Evolutionary conservation across 2,797 vertebrate genomes (phyloP).

Genomic region (Alfaro cultratus): DNA sequence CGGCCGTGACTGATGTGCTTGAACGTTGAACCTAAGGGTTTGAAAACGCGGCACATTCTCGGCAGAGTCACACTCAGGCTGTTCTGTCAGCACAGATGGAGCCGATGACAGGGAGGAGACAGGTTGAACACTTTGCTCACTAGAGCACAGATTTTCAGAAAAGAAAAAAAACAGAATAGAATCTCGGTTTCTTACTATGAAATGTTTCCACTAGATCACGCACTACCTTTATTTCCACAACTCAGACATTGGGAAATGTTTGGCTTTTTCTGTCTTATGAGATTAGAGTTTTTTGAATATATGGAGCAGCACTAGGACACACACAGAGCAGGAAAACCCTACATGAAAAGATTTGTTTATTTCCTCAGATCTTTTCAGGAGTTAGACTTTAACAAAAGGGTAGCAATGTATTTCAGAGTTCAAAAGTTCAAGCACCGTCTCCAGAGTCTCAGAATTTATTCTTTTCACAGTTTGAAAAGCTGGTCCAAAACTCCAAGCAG

Average conservation of each 20-base stretch:
- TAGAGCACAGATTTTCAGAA: neutral
- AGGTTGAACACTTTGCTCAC: slow-evolving; percentile 8
- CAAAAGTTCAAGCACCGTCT: neutral
- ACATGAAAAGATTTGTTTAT: neutral
- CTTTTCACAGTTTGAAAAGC: neutral
- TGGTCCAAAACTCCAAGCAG: neutral
- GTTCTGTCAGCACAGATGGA: slow-evolving; percentile 45
- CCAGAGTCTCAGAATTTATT: neutral
- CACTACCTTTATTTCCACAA: neutral
- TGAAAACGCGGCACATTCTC: slow-evolving; percentile 59
- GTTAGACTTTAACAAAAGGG: neutral
- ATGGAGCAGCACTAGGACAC: neutral
- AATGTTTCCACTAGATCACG: neutral
- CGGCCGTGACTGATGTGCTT: slow-evolving; percentile 61
- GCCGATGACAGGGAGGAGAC: slow-evolving; percentile 11
- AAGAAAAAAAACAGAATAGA: neutral
- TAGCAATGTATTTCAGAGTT: neutral
- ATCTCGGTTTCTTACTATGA: neutral
- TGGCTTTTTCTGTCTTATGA: neutral
- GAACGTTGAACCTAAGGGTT: slow-evolving; percentile 61
- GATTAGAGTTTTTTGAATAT: neutral
- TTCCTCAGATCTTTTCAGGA: neutral
- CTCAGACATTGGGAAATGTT: neutral
- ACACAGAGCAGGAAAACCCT: neutral
- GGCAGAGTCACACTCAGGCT: slow-evolving; percentile 42